Conservation (phyloP, 2,797 vertebrate genomes). For the Hyperoplus immaculatus region DNA sequence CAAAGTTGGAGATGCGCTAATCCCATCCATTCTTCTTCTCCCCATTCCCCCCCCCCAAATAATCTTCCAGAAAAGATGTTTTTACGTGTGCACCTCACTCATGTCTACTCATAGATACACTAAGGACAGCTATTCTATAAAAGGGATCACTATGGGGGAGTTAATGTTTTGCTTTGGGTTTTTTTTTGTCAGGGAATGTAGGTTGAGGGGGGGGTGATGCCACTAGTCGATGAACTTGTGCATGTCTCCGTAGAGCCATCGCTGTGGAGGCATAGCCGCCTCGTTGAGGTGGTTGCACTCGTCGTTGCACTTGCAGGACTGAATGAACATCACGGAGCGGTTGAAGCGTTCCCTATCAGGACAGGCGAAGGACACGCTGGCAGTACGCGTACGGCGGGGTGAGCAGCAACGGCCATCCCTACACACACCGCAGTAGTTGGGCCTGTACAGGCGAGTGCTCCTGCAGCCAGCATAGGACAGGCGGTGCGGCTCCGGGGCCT, state of each 20-base stretch:
- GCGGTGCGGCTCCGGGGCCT: conserved; percentile 84
- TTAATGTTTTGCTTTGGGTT: conserved; percentile 33
- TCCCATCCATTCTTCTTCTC: conserved; percentile 40
- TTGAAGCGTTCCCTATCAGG: conserved; percentile 81
- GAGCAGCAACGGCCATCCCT: conserved; percentile 87
- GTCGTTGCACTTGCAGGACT: conserved; percentile 87
- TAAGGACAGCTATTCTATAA: conserved; percentile 77
- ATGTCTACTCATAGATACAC: conserved; percentile 73
- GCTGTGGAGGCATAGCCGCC: conserved; percentile 78
- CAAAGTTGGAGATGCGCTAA: conserved; percentile 30
- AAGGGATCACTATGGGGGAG: conserved; percentile 55
- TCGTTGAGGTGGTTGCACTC: conserved; percentile 85
- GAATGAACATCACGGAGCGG: conserved; percentile 86
- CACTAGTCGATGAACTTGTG: conserved; percentile 86
- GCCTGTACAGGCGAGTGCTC: conserved; percentile 84
- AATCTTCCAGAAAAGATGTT: conserved; percentile 54
- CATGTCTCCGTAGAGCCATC: conserved; percentile 85
- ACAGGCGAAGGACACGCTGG: conserved; percentile 82
- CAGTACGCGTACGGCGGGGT: conserved; percentile 83
- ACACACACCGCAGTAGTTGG: conserved; percentile 87
- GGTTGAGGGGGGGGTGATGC: neutral
- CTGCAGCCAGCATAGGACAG: conserved; percentile 85
- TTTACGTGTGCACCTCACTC: conserved; percentile 41
- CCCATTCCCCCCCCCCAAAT: conserved; percentile 45
- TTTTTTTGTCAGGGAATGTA: conserved; percentile 54